These are phyloP conservation scores for Drosophila orosa DNA, from an alignment of 1,140 invertebrate species.

Conservation along the genomic window DNA sequence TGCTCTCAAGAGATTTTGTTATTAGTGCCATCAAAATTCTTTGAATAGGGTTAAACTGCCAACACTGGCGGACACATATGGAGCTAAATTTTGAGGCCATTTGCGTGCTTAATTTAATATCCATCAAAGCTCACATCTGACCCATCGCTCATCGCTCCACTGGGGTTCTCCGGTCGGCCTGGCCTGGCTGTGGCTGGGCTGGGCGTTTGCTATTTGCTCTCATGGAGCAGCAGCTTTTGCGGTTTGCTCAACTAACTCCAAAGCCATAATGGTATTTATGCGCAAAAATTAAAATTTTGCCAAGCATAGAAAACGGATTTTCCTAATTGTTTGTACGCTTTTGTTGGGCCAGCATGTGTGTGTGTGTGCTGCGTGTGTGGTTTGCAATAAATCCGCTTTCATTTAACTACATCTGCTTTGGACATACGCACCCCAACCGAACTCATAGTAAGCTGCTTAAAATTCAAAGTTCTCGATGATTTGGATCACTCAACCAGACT, in stretches of 20 bases:
- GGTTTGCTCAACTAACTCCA: slow-evolving; percentile 29
- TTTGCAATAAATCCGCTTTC: slow-evolving; percentile 59
- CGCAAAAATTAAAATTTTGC: slow-evolving; percentile 46
- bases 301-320: slow-evolving; percentile 40
- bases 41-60: not conserved
- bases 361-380: slow-evolving; percentile 12
- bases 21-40: not conserved
- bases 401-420: slow-evolving; percentile 42
- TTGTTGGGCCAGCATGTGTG: slow-evolving; percentile 12
- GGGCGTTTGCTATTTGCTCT: slow-evolving; percentile 12
- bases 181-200: not conserved
- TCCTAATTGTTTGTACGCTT: slow-evolving; percentile 34
- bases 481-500: slow-evolving; percentile 54
- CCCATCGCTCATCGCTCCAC: slow-evolving; percentile 32
- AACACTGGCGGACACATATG: slow-evolving; percentile 15
- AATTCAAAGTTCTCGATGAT: slow-evolving; percentile 68
- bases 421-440: not conserved
- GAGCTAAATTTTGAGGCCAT: slow-evolving; percentile 24
- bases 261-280: slow-evolving; percentile 50
- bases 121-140: slow-evolving; percentile 33
- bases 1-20: not conserved
- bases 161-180: not conserved
- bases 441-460: slow-evolving; percentile 64
- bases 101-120: slow-evolving; percentile 62
- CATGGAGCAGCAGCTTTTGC: slow-evolving; percentile 30